These are phyloP conservation scores for Cebidichthys violaceus DNA, from an alignment of 2,113 vertebrate genomes.

Conservation along the genomic window DNA sequence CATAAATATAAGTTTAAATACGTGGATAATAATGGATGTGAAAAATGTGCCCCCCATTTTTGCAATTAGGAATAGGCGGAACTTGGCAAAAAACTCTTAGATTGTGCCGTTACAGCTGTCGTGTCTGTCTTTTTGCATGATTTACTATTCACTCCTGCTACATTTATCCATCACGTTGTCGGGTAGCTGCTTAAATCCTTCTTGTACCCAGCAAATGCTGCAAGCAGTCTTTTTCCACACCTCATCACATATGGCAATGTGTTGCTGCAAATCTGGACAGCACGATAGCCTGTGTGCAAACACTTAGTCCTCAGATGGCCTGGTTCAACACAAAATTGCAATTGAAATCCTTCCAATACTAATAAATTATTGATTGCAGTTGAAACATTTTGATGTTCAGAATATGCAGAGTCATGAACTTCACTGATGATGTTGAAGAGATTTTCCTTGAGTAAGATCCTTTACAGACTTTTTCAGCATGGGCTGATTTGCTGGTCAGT, in stretches of 20 bases:
- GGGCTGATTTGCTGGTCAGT: not conserved
- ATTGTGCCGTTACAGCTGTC: not conserved
- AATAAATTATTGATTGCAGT: not conserved
- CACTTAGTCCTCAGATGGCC: not conserved
- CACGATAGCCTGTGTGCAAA: not conserved
- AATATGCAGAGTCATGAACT: not conserved
- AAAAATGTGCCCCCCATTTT: not conserved
- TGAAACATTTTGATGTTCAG: slow-evolving; percentile 9
- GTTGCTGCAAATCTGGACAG: slow-evolving; percentile 25
- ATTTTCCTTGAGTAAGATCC: not conserved
- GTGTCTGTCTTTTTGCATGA: not conserved
- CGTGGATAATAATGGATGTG: not conserved
- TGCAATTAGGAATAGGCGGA: not conserved
- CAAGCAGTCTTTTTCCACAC: slow-evolving; percentile 28
- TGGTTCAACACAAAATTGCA: slow-evolving; percentile 1
- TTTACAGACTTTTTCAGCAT: not conserved
- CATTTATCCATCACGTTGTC: slow-evolving; percentile 1
- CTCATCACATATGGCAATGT: slow-evolving; percentile 37
- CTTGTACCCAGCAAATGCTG: slow-evolving; percentile 31
- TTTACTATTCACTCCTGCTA: not conserved
- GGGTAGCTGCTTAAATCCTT: not conserved
- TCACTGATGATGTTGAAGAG: slow-evolving; percentile 3
- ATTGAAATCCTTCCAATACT: slow-evolving; percentile 3
- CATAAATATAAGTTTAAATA: not conserved
- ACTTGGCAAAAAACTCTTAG: not conserved